phyloP scores from a whole-genome alignment of 2,113 vertebrate genomes.

The Charina bottae region DNA sequence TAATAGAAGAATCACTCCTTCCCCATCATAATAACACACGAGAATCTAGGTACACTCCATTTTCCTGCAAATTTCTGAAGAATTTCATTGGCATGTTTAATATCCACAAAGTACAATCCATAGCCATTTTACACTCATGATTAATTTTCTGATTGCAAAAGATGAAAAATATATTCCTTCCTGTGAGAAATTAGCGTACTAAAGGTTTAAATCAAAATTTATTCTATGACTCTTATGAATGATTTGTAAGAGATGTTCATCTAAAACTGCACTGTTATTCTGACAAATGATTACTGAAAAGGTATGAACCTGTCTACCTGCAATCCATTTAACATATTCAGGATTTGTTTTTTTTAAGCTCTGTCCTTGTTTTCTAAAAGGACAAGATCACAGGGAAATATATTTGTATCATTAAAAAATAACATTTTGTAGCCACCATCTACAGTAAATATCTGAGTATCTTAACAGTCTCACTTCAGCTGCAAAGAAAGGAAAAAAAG shows the following conservation, averaged over 20 bases:
- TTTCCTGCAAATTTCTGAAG: neutral
- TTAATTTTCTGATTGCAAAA: neutral
- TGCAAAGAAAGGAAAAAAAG: neutral
- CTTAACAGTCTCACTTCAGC: neutral
- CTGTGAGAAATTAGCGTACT: neutral
- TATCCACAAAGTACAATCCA: neutral
- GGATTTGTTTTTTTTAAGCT: neutral
- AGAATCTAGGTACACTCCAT: neutral
- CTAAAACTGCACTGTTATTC: neutral
- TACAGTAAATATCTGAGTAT: slow-evolving; percentile 27
- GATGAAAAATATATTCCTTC: neutral
- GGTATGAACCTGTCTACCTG: neutral
- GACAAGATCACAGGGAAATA: neutral
- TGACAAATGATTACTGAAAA: neutral
- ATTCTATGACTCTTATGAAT: neutral
- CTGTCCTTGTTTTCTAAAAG: slow-evolving; percentile 3
- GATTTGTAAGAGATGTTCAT: neutral
- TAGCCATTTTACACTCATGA: neutral
- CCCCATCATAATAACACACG: neutral
- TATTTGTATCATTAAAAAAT: slow-evolving; percentile 6
- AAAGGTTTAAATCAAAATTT: neutral
- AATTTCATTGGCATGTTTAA: neutral
- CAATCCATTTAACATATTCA: slow-evolving; percentile 1
- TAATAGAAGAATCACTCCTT: neutral
- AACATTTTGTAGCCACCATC: slow-evolving; percentile 16